Evolutionary conservation across 2,113 vertebrate species (phyloP), one percentile per base, ranked within the genome.

Genomic region (Circaetus cinerascens): DNA sequence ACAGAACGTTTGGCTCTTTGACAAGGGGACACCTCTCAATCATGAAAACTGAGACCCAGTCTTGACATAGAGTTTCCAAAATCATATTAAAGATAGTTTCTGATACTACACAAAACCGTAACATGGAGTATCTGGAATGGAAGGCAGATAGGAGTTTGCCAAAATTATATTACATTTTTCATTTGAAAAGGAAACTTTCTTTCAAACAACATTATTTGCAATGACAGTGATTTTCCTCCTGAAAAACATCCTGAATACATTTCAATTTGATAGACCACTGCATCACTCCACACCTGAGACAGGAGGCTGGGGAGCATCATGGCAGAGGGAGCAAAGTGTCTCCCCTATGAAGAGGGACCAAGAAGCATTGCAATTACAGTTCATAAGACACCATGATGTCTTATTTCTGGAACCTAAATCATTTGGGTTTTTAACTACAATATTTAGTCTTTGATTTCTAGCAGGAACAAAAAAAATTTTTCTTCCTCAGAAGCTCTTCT

Each of bases 391-490:
- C 72, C 68, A 22, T 5, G 32, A 36, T 32, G 36, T 78, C 88
- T 73, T 56, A 36, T 9, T 95, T 53, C 81, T 94, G 93, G 73
- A 96, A 69, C 89, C 36, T 2, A 78, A 91, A 85, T 73, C 89
- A 85, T 95, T 75, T 96, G 94, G 73, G 83, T 9, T 94, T 91
- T 95, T 84, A 85, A 45, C 77, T 81, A 85, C 95, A 95, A 93
- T 96, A 95, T 96, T 96, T 96, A 79, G 85, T 92, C 45, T 95
- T 96, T 96, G 91, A 81, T 95, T 96, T 95, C 91, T 91, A 89
- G 86, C 76, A 68, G 51, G 80, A 71, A 81, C 25, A 34, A 4
- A 67, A 85, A 62, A 81, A 63, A 36, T 20, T 3, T 32, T 18
- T 40, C 90, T 90, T 88, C 85, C 74, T 96, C 90, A 89, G 90